Base-by-base conservation (phyloP, 2,113 vertebrate species). In the Sander lucioperca region DNA sequence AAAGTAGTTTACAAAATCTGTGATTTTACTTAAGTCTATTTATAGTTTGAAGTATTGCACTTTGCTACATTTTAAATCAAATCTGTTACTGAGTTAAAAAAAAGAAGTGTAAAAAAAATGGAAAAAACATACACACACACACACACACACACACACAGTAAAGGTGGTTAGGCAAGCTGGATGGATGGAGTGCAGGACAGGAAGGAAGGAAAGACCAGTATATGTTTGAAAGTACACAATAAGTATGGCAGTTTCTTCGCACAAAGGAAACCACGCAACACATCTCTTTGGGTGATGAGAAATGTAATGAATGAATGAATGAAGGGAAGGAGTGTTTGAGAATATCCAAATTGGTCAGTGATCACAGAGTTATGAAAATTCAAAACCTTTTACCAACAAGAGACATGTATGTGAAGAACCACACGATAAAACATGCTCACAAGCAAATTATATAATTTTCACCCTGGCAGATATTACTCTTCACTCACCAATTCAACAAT, bases 241-340 rank as follows among this genome's bases (percentile, higher is more conserved):
- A 36, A 27, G 53, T 19, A 30, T 3, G 43, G n/a, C 54, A 25
- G 27, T 27, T 72, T 66, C 14, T 53, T 33, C 61, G 73, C 51
- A 77, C 43, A 77, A 77, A 72, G 33, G 59, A 83, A 78, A 73
- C 30, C 74, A 53, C 61, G 53, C 33, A 27, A 77, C 51, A 45
- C 13, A 77, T 66, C 45, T 14, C n/a, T 14, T 18, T 45, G 3
- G 7, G 13, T n/a, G 56, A 54, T n/a, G 36, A 58, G 9, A 53
- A 33, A 47, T 7, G 33, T 2, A 9, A 59, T 58, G 61, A 61
- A 45, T 43, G 61, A 61, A 45, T 43, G 59, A 72, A 66, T 12
- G 19, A 39, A 27, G 10, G 7, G 9, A 54, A 25, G 13, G 21
- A 25, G 3, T 11, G 5, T 25, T 27, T 54, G 18, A 12, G 47